phyloP scores from a whole-genome alignment of 1,140 invertebrate species.

The Phymastichus coffea region DNA sequence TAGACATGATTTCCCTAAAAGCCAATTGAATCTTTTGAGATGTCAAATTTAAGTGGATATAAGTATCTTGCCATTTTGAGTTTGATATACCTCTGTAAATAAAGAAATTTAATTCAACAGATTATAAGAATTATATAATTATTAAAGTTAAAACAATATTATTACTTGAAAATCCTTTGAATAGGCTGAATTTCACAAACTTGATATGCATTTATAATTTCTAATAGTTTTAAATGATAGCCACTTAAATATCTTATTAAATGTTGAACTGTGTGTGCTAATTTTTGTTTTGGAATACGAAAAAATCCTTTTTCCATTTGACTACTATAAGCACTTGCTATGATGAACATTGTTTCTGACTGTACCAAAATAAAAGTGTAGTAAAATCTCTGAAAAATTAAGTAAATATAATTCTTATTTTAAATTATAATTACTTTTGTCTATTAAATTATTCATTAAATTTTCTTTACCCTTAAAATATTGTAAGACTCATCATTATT shows the following conservation, averaged over 20 bases:
- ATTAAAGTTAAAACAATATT: constrained; percentile 9
- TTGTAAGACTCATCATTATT: no score
- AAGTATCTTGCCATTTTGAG: constrained; percentile 48
- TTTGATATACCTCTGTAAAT: constrained; percentile 28
- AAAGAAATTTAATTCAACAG: constrained; percentile 11
- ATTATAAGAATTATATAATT: not conserved
- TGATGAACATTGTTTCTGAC: constrained; percentile 47
- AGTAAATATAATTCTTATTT: constrained; percentile 1
- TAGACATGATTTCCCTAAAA: constrained; percentile 39
- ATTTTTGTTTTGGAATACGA: constrained; percentile 33
- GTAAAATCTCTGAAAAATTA: constrained; percentile 41
- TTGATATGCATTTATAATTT: constrained; percentile 37
- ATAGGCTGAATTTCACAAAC: constrained; percentile 33
- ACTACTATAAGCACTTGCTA: constrained; percentile 39
- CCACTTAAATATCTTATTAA: constrained; percentile 28
- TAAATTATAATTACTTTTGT: constrained; percentile 16
- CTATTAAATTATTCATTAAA: constrained; percentile 18
- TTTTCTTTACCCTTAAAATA: constrained; percentile 7
- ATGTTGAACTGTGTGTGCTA: constrained; percentile 32
- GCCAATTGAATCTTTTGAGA: constrained; percentile 45
- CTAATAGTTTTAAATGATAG: constrained; percentile 34
- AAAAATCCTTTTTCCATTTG: constrained; percentile 23
- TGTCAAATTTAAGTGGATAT: constrained; percentile 46
- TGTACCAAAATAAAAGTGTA: constrained; percentile 47
- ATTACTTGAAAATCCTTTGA: constrained; percentile 34